phyloP scores from a whole-genome alignment of 2,797 vertebrate species.

The Lacerta agilis region DNA sequence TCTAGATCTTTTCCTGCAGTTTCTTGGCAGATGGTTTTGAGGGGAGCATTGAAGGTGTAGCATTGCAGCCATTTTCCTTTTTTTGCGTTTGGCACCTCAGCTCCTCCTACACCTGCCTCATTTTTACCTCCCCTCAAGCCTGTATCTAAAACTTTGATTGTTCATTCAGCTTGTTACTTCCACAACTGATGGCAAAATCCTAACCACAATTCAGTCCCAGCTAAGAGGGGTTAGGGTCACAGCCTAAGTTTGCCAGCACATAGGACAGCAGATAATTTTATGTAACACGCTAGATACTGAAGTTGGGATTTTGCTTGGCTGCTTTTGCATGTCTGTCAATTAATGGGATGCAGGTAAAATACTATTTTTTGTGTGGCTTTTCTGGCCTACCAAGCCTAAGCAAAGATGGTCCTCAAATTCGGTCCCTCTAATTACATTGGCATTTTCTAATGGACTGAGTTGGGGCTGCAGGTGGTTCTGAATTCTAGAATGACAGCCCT shows the following conservation, averaged over 20 bases:
- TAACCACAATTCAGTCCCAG: too few species aligned
- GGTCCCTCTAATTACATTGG: background rate
- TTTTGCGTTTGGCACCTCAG: background rate
- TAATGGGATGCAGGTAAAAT: too few species aligned
- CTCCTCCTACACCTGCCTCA: background rate
- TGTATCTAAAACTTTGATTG: background rate
- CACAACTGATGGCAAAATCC: background rate
- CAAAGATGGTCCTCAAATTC: background rate
- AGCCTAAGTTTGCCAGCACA: background rate
- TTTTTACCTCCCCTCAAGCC: background rate
- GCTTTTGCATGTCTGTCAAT: background rate
- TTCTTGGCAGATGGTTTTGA: background rate
- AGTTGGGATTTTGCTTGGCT: background rate
- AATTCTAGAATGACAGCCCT: background rate
- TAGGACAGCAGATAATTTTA: background rate
- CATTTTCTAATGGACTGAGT: background rate
- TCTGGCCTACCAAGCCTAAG: background rate
- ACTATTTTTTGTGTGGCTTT: background rate
- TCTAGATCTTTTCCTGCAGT: conserved; percentile 1
- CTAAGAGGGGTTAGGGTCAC: too few species aligned
- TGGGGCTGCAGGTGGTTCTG: background rate
- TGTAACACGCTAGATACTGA: background rate
- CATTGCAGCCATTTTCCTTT: background rate
- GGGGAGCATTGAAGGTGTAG: too few species aligned
- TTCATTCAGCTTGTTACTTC: background rate